Evolutionary conservation across 2,113 vertebrate species (phyloP), one percentile per base, ranked within the genome.

Genomic region (Synodontis membranacea): DNA sequence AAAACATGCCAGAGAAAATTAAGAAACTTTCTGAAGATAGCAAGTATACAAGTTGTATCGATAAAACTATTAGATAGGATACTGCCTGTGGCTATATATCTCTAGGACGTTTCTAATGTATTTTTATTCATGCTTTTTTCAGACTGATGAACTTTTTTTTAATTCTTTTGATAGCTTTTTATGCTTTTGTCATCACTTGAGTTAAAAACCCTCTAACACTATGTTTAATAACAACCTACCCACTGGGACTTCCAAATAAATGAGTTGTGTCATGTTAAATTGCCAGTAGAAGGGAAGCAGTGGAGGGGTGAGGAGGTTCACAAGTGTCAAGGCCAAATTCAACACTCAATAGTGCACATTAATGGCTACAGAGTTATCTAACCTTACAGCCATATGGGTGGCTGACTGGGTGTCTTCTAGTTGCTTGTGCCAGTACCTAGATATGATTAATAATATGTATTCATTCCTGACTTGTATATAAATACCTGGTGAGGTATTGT

Each of bases 261-360:
- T n/a, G 9, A 39, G 62, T 14, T 78, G 76, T 86, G 72, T 72
- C 39, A 82, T 76, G 84, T 88, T 86, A 87, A 93, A 91, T 82
- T 9, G 15, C 25, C 83, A 46, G 85, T 89, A 91, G 88, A 56
- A 79, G n/a, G 31, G 23, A 39, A 23, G 28, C 21, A 76, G n/a
- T 66, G 10, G 83, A 84, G 88, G 88, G 84, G 64, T 82, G 50
- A 37, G 42, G 15, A 86, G 31, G 80, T 12, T 28, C 75, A 83
- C 80, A 79, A 86, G 87, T 87, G 84, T 91, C 88, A 91, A 44
- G 90, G 90, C 80, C 86, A 84, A 84, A 92, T 25, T 93, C 90
- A 91, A 83, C 88, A 90, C 86, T 89, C 89, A 88, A 23, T 58
- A 58, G 80, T 75, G 25, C 87, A 85, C 82, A 84, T 76, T 78